Conservation (phyloP, 2,113 vertebrate species). For the Garra rufa region DNA sequence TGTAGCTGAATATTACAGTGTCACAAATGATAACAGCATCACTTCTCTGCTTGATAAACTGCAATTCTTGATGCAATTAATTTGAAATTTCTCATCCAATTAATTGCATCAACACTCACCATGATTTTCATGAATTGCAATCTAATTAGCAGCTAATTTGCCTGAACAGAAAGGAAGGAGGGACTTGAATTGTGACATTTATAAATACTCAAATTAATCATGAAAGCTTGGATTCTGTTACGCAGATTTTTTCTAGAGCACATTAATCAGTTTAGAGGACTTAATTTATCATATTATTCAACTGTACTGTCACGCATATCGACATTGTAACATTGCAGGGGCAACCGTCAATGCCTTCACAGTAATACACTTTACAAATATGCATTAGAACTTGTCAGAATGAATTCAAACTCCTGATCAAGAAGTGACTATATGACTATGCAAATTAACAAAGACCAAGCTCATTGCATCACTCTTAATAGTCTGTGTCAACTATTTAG, state of each 20-base stretch:
- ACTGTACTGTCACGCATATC: not conserved
- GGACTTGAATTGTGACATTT: conserved; percentile 72
- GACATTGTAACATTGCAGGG: not conserved
- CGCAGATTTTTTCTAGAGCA: conserved; percentile 70
- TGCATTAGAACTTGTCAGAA: conserved; percentile 1
- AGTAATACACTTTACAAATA: not conserved
- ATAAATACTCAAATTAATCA: conserved; percentile 75
- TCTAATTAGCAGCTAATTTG: conserved; percentile 78
- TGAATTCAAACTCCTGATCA: not conserved
- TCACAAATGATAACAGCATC: conserved; percentile 65
- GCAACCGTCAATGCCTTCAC: not conserved
- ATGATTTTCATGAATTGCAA: conserved; percentile 72
- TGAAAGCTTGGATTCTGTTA: conserved; percentile 69
- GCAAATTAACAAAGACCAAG: not conserved
- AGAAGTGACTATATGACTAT: not conserved
- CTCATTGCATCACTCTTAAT: not conserved
- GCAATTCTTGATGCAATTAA: conserved; percentile 68
- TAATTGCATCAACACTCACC: conserved; percentile 73
- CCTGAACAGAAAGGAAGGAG: conserved; percentile 53
- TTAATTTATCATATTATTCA: conserved; percentile 22
- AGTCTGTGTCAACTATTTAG: not conserved
- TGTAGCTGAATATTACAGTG: conserved; percentile 51
- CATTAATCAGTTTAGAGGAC: conserved; percentile 30
- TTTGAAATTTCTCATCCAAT: conserved; percentile 78
- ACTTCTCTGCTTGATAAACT: conserved; percentile 58